phyloP scores from a whole-genome alignment of 2,113 vertebrate species.

The Opisthocomus hoazin region DNA sequence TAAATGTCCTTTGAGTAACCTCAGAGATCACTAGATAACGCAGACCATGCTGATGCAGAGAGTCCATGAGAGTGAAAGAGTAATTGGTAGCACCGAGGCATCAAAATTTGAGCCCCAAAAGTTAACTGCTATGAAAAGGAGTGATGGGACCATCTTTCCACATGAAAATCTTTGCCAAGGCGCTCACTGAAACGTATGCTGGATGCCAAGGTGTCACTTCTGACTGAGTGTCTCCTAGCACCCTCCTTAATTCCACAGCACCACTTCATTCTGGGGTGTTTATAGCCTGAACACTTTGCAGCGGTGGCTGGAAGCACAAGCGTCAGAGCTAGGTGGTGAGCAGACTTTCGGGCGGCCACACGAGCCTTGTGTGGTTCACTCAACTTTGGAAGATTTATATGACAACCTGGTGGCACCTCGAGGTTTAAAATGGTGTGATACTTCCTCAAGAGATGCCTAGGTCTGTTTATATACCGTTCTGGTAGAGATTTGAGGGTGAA shows the following conservation, averaged over 20 bases:
- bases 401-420: neutral
- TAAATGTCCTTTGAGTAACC: constrained; percentile 18
- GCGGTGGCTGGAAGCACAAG: neutral
- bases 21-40: constrained; percentile 20
- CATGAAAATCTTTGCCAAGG: neutral
- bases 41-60: neutral
- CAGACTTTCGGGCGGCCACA: neutral
- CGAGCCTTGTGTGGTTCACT: neutral
- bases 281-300: neutral
- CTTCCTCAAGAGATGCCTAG: neutral
- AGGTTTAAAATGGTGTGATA: neutral
- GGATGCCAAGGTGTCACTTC: neutral
- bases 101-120: constrained; percentile 7
- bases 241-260: neutral
- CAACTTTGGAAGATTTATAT: neutral
- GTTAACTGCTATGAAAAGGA: neutral
- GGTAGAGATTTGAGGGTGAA: neutral
- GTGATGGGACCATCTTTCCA: neutral
- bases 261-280: neutral
- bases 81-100: constrained; percentile 18
- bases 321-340: accelerated
- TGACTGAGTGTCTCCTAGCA: neutral
- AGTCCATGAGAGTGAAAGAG: neutral
- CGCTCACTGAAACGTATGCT: neutral
- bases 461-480: neutral